Base-by-base conservation (phyloP, 2,797 vertebrate species). In the Melanotaenia parkinsoni region DNA sequence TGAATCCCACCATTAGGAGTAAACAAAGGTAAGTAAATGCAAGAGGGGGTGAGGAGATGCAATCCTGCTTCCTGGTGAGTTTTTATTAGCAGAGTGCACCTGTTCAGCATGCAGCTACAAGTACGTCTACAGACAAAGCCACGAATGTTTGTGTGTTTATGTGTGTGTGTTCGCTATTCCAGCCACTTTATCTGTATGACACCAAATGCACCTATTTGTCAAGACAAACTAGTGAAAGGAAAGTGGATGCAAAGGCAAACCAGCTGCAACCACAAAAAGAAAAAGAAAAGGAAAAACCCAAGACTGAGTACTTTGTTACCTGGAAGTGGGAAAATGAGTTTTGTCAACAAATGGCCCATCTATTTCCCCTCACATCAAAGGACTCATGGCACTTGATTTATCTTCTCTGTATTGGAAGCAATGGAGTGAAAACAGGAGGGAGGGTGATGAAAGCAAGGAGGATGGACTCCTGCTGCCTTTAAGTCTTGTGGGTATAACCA, bases 271-370 rank as follows among this genome's bases (percentile, higher is more conserved):
- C 18, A 56, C 53, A 68, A 63, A 70, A 60, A 16, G 35, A 35
- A 22, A 16, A 30, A 18, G 16, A 69, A 63, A 72, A 58, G 13
- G 32, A 32, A 22, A 13, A 26, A 22, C 14, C 11, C 80, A 84
- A 77, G 67, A 81, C 76, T 37, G 72, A 76, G 81, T 83, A 89
- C 81, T 91, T 92, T 91, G 92, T 91, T 90, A 91, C 88, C 82
- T 84, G 86, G 81, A 87, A 87, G 85, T 86, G 75, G 73, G 86
- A 90, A 92, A 92, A 92, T 92, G 87, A 88, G 86, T 91, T 93
- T 91, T 87, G 89, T 86, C 88, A 89, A 91, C 91, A 91, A 92
- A 89, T 69, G 82, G 87, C 79, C 82, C 85, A 88, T 92, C 85
- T 77, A 91, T 92, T 90, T 88, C 88, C 84, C 63, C 79, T 83